These are phyloP conservation scores for Sylvia borin DNA, from an alignment of 2,797 vertebrate species.

Conservation along the genomic window DNA sequence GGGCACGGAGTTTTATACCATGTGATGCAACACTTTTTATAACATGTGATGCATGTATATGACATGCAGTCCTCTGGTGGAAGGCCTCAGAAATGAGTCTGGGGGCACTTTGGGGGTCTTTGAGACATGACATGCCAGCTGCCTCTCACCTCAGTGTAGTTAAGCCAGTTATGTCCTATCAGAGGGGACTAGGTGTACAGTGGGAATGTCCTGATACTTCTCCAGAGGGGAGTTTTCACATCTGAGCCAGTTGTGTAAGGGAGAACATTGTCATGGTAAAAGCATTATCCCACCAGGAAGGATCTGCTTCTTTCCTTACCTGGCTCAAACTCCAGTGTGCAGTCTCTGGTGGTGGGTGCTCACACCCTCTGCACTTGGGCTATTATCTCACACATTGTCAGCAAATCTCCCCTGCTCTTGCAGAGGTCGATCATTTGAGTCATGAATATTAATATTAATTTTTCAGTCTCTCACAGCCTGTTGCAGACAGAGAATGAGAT, in stretches of 20 bases:
- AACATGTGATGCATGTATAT: background rate
- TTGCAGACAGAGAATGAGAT: background rate
- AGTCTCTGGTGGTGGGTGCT: background rate
- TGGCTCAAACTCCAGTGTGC: background rate
- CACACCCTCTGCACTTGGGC: background rate
- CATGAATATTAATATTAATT: too few species aligned
- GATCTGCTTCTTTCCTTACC: background rate
- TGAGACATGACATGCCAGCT: background rate
- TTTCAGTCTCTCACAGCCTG: background rate
- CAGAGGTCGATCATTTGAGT: background rate
- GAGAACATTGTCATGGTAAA: background rate
- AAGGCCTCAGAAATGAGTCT: background rate
- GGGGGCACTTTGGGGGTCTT: background rate
- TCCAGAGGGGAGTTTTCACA: background rate
- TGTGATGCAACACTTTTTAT: background rate
- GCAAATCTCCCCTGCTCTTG: background rate
- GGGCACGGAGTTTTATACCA: background rate
- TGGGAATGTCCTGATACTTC: background rate
- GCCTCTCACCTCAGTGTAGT: background rate
- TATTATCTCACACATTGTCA: background rate
- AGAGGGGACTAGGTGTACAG: accelerated
- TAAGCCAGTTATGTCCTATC: background rate
- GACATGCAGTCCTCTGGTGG: background rate
- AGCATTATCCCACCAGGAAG: background rate
- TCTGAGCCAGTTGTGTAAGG: background rate